Evolutionary conservation across 2,797 vertebrate species (phyloP), one percentile per base, ranked within the genome.

Genomic region (Cryptoblepharus egeriae): DNA sequence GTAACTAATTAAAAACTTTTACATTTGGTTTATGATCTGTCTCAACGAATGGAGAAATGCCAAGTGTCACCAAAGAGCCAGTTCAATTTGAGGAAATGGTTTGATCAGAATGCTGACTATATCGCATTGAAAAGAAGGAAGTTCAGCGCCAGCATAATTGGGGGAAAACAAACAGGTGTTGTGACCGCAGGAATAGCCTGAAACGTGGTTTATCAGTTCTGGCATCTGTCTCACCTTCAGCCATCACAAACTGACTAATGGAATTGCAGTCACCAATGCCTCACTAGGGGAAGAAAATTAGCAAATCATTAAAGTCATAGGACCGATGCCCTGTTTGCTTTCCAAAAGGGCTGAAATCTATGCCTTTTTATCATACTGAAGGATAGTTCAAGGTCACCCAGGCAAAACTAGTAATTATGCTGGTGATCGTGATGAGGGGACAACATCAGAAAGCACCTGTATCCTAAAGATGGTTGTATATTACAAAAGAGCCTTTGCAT

Each of bases 51-150:
- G 24, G 90, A 84, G 75, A 82, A 60, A 6, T 82, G 70, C 26
- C 82, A 83, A 55, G 52, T 86, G 84, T 5, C 82, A 80, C 70
- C 81, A 30, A 89, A 87, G 60, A 91, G 74, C 42, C 89, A 88
- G 81, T 86, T 92, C 85, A 87, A 58, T 82, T 73, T 87, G 82
- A 90, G 67, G 86, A 84, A 88, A 84, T 1, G 0, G 20, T 90
- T 85, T 81, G 68, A 45, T 82, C 52, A 65, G 84, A 89, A 35
- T 83, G 83, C 85, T 92, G 81, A 88, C 75, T 91, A 86, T 84
- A 92, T 81, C 87, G 42, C 72, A 52, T 91, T 90, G 88, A 84
- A 92, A 92, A 90, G 83, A 82, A 74, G 87, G 90, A 92, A 89
- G 85, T 30, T 80, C 71, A 58, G 58, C 69, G 63, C 75, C 88